Percentiles rank a stretch among this genome's conserved stretches.
Conservation (phyloP, 2,113 vertebrate species). For the Panthera uncia region DNA sequence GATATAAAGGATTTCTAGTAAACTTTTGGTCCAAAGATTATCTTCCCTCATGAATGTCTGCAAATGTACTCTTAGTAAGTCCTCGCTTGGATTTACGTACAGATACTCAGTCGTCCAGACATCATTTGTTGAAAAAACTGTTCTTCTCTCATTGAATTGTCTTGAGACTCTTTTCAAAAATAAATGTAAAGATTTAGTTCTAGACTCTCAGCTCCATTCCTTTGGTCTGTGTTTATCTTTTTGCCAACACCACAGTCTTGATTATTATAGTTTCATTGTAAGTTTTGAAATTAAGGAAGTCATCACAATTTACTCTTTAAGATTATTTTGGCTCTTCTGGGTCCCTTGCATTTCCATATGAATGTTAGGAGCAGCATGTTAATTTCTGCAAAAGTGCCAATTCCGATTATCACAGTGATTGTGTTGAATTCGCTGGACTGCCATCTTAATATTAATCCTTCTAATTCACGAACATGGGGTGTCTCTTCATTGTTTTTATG, state of each 20-base stretch:
- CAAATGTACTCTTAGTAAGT: background rate
- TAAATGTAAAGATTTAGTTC: background rate
- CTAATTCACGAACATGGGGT: background rate
- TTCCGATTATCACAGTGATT: background rate
- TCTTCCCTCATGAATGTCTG: background rate
- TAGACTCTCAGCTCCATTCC: background rate
- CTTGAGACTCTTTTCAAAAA: background rate
- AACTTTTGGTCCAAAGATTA: background rate
- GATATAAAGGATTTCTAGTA: background rate
- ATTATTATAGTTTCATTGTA: background rate
- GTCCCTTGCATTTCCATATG: background rate
- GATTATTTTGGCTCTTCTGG: background rate
- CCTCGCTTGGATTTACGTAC: background rate
- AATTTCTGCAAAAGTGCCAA: background rate
- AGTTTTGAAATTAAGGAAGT: background rate
- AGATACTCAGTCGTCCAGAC: background rate
- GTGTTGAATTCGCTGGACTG: background rate
- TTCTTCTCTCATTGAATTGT: background rate
- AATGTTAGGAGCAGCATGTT: background rate
- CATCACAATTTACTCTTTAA: background rate
- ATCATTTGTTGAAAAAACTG: background rate
- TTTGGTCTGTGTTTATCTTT: background rate
- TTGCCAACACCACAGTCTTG: background rate
- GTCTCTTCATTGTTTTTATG: background rate
- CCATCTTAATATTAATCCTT: background rate